These are phyloP conservation scores for Ivindomyrus marchei DNA, from an alignment of 2,113 vertebrate genomes.

Conservation along the genomic window DNA sequence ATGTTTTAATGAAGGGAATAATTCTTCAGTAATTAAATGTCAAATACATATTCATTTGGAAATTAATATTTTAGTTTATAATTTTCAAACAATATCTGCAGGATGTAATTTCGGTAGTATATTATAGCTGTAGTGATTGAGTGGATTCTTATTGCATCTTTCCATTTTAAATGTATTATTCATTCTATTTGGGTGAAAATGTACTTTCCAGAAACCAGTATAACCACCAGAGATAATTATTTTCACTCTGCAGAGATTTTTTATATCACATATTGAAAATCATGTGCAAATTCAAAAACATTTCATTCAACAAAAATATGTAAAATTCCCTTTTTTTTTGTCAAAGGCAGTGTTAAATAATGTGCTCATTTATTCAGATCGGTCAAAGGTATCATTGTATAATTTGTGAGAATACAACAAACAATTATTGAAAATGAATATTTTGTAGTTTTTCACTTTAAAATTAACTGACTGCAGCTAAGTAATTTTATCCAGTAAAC, in stretches of 20 bases:
- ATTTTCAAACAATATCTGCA: background rate
- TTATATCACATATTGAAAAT: background rate
- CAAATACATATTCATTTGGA: background rate
- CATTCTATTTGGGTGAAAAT: background rate
- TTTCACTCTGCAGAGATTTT: background rate
- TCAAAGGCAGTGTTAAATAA: background rate
- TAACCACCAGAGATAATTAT: slow-evolving; percentile 11
- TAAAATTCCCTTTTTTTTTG: background rate
- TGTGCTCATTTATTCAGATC: background rate
- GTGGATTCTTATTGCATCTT: background rate
- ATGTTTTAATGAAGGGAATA: background rate
- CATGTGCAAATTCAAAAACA: background rate
- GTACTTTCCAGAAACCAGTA: background rate
- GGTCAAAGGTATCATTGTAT: background rate
- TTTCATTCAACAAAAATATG: background rate
- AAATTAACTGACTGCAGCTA: background rate
- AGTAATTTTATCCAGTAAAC: background rate
- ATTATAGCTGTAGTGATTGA: background rate
- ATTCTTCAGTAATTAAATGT: slow-evolving; percentile 3
- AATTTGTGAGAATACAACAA: background rate
- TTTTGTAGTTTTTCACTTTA: background rate
- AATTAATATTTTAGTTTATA: background rate
- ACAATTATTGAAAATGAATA: background rate
- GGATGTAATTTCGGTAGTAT: background rate
- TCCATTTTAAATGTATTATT: background rate